Conservation (phyloP, 2,797 vertebrate species). For the Chloroceryle amazona region DNA sequence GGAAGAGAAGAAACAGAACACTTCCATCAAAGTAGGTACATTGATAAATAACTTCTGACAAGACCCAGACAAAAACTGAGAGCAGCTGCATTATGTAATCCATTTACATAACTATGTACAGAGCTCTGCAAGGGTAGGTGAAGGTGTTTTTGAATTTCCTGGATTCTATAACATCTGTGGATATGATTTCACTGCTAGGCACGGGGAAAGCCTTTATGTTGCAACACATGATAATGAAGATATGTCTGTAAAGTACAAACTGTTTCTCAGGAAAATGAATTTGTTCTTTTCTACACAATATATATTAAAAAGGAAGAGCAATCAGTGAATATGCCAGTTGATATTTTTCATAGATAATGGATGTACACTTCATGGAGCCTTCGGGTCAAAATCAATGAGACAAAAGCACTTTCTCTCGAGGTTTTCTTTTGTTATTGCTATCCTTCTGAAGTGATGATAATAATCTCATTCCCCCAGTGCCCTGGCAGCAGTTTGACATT, state of each 20-base stretch:
- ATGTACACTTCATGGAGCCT: background rate
- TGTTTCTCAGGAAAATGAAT: background rate
- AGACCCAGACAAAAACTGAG: slow-evolving; percentile 10
- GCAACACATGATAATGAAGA: background rate
- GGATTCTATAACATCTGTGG: background rate
- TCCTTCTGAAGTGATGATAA: background rate
- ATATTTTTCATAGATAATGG: background rate
- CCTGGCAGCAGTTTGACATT: slow-evolving; percentile 18
- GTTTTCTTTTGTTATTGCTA: background rate
- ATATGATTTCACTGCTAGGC: background rate
- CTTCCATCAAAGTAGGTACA: background rate
- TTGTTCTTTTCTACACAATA: background rate
- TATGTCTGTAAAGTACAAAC: background rate
- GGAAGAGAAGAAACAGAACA: slow-evolving; percentile 23
- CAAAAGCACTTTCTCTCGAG: background rate
- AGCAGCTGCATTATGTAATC: slow-evolving; percentile 40
- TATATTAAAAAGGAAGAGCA: background rate
- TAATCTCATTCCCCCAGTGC: slow-evolving; percentile 5
- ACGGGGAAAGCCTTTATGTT: background rate
- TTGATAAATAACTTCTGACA: slow-evolving; percentile 24
- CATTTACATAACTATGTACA: slow-evolving; percentile 31
- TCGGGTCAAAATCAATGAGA: background rate
- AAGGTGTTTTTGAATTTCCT: background rate
- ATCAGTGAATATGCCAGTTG: background rate
- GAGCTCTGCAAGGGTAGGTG: slow-evolving; percentile 11